Conservation (phyloP, 2,888 invertebrate genomes). For the Polyommatus icarus region DNA sequence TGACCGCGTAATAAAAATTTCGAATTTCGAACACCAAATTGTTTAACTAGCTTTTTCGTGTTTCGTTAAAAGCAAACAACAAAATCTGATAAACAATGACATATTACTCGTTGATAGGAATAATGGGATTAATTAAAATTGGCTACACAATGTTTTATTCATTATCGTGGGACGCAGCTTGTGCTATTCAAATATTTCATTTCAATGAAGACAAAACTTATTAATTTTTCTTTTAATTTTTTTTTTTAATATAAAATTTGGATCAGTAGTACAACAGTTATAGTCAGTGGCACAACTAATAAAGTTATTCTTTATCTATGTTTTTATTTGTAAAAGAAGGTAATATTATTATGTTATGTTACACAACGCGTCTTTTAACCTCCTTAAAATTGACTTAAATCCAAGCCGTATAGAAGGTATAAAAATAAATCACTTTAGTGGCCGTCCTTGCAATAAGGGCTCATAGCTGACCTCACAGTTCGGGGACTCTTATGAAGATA, state of each 20-base stretch:
- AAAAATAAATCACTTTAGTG: constrained; percentile 5
- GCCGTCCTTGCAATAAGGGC: neutral
- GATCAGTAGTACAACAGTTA: no score
- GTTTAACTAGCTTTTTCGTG: constrained; percentile 1
- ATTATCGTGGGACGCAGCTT: neutral
- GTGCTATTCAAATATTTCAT: neutral
- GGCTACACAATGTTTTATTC: neutral
- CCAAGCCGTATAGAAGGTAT: neutral
- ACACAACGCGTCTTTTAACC: neutral
- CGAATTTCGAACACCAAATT: neutral
- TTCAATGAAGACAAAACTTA: neutral
- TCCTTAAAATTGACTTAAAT: neutral
- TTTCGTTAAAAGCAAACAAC: constrained; percentile 8
- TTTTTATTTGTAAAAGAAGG: no score
- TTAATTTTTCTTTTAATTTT: neutral
- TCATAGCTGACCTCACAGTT: constrained; percentile 15
- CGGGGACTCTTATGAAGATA: neutral
- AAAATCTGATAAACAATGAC: constrained; percentile 1
- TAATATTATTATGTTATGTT: no score
- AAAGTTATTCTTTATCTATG: no score
- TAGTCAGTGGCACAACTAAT: no score
- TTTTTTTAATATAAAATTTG: no score
- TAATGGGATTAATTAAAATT: constrained; percentile 15
- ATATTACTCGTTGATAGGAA: neutral
- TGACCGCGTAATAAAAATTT: neutral